Percentiles rank a stretch among this genome's conserved stretches.
Conservation (phyloP, 2,113 vertebrate genomes). For the Vulpes lagopus region DNA sequence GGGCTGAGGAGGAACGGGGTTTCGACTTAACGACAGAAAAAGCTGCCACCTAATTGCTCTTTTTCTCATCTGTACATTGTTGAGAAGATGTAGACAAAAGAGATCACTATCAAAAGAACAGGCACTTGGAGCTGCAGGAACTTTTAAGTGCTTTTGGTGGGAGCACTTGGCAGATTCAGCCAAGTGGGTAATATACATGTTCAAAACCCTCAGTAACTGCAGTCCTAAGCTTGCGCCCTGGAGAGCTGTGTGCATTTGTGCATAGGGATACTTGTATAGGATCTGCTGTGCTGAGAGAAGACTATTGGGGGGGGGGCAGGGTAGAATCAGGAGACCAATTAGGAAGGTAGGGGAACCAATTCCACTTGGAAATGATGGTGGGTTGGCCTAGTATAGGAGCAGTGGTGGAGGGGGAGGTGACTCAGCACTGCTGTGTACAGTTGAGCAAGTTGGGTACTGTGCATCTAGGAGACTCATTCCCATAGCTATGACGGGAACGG, state of each 20-base stretch:
- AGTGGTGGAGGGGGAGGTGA: neutral
- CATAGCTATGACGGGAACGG: neutral
- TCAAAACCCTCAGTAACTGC: neutral
- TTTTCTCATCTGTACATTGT: neutral
- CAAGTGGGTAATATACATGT: neutral
- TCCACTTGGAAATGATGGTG: neutral
- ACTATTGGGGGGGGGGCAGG: neutral
- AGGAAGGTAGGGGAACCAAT: neutral
- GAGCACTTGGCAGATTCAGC: neutral
- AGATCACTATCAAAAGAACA: neutral
- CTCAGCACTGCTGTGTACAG: neutral
- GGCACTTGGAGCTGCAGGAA: neutral
- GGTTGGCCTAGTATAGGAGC: neutral
- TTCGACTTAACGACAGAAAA: conserved; percentile 52
- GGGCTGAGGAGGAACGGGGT: conserved; percentile 25
- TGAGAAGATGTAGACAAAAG: neutral
- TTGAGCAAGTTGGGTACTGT: neutral
- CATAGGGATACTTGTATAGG: neutral
- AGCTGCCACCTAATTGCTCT: neutral
- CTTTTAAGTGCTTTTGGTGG: neutral
- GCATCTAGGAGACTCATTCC: too few relatives aligned
- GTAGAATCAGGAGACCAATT: neutral
- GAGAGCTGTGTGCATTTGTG: neutral
- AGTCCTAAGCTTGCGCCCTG: neutral
- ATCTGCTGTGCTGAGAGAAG: neutral